Conservation (phyloP, 2,797 vertebrate species). For the Linurgus olivaceus region DNA sequence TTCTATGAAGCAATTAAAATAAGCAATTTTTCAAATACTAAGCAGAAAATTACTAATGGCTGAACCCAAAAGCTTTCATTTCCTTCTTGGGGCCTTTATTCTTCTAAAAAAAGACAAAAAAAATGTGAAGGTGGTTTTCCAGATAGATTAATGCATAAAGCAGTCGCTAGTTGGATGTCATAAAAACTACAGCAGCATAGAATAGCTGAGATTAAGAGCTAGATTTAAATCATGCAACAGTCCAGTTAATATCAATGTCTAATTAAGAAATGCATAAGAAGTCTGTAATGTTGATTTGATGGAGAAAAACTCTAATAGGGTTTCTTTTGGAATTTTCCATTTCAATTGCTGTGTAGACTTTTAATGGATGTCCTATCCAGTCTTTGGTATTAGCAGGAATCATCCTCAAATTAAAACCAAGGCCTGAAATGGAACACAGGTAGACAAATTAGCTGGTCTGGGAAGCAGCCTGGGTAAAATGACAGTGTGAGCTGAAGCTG, state of each 20-base stretch:
- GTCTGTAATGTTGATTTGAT: conserved; percentile 72
- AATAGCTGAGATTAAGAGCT: conserved; percentile 70
- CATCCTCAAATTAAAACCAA: conserved; percentile 48
- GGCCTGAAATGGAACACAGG: conserved; percentile 49
- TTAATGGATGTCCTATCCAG: conserved; percentile 50
- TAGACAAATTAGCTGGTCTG: conserved; percentile 57
- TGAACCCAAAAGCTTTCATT: conserved; percentile 72
- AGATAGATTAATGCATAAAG: conserved; percentile 69
- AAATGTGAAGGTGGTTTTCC: conserved; percentile 66
- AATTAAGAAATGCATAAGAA: conserved; percentile 75
- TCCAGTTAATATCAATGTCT: conserved; percentile 68
- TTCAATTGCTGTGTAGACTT: conserved; percentile 44
- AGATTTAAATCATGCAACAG: conserved; percentile 67
- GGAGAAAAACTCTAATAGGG: conserved; percentile 63
- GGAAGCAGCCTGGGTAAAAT: conserved; percentile 11
- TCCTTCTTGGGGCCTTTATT: conserved; percentile 67
- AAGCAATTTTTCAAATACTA: conserved; percentile 72
- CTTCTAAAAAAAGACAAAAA: conserved; percentile 63
- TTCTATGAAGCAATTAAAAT: conserved; percentile 74
- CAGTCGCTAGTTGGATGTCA: conserved; percentile 62
- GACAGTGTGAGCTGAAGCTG: not conserved
- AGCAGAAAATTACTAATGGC: conserved; percentile 72
- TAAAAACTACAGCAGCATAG: conserved; percentile 70
- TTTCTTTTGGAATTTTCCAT: conserved; percentile 68
- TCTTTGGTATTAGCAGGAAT: conserved; percentile 42